Evolutionary conservation across 2,888 invertebrate genomes (phyloP), one percentile per base, ranked within the genome.

Genomic region (Dryobotodes eremita): DNA sequence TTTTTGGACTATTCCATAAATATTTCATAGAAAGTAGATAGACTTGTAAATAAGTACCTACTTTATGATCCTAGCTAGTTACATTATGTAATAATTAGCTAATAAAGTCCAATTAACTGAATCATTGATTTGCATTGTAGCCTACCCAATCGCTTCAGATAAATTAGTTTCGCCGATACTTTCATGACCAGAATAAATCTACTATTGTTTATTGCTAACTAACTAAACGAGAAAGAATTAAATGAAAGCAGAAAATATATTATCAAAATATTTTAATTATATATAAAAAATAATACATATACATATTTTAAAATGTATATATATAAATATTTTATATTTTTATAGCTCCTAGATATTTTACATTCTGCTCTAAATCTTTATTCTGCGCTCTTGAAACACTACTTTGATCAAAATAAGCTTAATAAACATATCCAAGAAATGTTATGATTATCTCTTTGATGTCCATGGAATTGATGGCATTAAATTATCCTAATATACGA

Each of bases 31-130:
- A 72, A 64, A 6, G 59, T 83, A 72, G 53, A 59, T 73, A 69
- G 31, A 84, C 80, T 73, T 80, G 20, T 83, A 68, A 80, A 71
- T 79, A 66, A 83, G 50, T 68, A 62, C 46, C n/a, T 77, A 69
- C 65, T 48, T 59, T 75, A 71, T 75, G 20, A 69, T 36, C 17
- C 42, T 61, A 74, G 42, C 61, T 61, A 46, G 53, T 70, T 72
- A 64, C 75, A 64, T 71, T 66, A 77, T 81, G 69, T 83, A 83
- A 84, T 75, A 61, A 71, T 55, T 73, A 53, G 74, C 59, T 72
- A 83, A 80, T 83, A 81, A 85, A 83, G 69, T 85, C 73, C 75
- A 68, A 64, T 80, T 80, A 70, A 71, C 70, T 69, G 71, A 80
- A 70, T 69, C 68, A 80, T 80, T 85, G 64, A 80, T 83, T 83